Conservation (phyloP, 2,888 invertebrate species). For the Coronaproctus castanopsis region DNA sequence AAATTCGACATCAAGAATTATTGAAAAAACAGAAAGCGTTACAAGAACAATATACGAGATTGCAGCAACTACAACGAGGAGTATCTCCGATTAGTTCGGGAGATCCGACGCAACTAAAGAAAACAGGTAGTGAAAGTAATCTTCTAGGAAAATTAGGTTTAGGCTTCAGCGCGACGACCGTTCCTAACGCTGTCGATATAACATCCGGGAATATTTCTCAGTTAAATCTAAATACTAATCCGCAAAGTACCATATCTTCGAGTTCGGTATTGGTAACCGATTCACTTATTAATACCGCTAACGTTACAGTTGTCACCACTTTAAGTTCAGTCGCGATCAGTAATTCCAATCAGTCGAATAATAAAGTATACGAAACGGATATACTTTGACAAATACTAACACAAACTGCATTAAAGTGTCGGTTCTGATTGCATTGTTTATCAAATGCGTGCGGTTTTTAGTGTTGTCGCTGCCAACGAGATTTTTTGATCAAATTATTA, state of each 20-base stretch:
- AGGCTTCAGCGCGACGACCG: conserved; percentile 32
- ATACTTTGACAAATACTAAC: conserved; percentile 64
- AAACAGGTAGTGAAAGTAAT: conserved; percentile 75
- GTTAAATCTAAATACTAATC: conserved; percentile 28
- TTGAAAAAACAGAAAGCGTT: conserved; percentile 68
- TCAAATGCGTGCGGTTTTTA: too few species aligned
- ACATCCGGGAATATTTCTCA: conserved; percentile 41
- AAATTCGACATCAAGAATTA: conserved; percentile 68
- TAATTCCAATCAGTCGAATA: conserved; percentile 27
- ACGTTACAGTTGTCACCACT: conserved; percentile 20
- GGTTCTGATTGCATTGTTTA: too few species aligned
- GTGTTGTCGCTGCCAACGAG: too few species aligned
- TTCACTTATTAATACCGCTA: conserved; percentile 20
- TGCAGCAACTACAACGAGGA: conserved; percentile 65
- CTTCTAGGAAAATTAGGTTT: conserved; percentile 63
- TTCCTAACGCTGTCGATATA: conserved; percentile 21
- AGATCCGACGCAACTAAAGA: conserved; percentile 42
- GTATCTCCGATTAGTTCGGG: too few species aligned
- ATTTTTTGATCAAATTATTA: too few species aligned
- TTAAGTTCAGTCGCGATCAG: conserved; percentile 13
- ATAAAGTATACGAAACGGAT: conserved; percentile 78
- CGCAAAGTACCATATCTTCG: conserved; percentile 12
- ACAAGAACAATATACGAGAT: conserved; percentile 74
- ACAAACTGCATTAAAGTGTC: too few species aligned
- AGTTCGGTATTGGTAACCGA: conserved; percentile 10